These are phyloP conservation scores for Schizotus pectinicornis DNA, from an alignment of 2,888 invertebrate species.

Conservation along the genomic window DNA sequence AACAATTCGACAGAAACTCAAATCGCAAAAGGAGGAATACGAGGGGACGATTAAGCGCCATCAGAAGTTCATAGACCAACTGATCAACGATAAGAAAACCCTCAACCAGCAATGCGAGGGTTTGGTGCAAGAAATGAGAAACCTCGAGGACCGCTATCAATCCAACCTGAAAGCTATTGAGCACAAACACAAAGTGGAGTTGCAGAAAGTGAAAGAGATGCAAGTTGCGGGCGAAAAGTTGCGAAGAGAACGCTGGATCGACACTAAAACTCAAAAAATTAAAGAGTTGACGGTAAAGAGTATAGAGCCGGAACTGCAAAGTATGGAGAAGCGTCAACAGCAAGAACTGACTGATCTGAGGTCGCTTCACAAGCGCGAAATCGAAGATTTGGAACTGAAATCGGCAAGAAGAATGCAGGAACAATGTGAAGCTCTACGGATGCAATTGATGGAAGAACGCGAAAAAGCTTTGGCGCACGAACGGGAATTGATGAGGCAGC, in stretches of 20 bases:
- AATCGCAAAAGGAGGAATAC: conserved; percentile 72
- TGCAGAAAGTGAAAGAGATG: conserved; percentile 77
- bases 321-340: conserved; percentile 74
- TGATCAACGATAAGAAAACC: conserved; percentile 80
- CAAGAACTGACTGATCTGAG: conserved; percentile 73
- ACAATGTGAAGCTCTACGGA: conserved; percentile 65
- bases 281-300: conserved; percentile 89
- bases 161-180: conserved; percentile 72
- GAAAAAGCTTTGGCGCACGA: conserved; percentile 69
- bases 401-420: conserved; percentile 68
- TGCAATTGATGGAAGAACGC: conserved; percentile 67
- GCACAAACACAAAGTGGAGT: conserved; percentile 77
- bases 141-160: conserved; percentile 70
- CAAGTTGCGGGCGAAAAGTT: conserved; percentile 79
- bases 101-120: conserved; percentile 77
- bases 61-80: conserved; percentile 82
- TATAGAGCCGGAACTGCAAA: conserved; percentile 81
- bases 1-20: conserved; percentile 58
- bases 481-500: conserved; percentile 64
- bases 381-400: conserved; percentile 68
- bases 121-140: conserved; percentile 68
- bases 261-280: conserved; percentile 83
- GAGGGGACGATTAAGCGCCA: conserved; percentile 77
- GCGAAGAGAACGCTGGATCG: conserved; percentile 79
- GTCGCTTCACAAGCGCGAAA: conserved; percentile 69